These are phyloP conservation scores for Drosophila yooni DNA, from an alignment of 2,888 invertebrate genomes.

Conservation along the genomic window DNA sequence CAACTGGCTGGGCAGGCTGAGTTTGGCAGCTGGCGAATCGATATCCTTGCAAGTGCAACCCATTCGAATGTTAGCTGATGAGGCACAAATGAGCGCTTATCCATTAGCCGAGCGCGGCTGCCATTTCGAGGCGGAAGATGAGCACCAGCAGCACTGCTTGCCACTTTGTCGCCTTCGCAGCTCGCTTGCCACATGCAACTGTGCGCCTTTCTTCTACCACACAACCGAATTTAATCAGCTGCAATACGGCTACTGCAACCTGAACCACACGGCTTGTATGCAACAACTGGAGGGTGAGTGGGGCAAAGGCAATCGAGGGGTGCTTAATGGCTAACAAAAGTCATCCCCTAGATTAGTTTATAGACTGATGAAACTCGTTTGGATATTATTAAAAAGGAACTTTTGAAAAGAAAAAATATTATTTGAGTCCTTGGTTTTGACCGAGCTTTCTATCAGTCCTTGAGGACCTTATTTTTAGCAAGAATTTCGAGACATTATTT, in stretches of 20 bases:
- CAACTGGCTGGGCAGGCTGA: conserved; percentile 56
- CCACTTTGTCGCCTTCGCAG: conserved; percentile 65
- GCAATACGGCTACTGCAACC: conserved; percentile 62
- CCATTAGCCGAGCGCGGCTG: conserved; percentile 66
- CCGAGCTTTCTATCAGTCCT: background rate
- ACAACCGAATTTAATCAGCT: conserved; percentile 5
- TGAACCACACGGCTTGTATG: conserved; percentile 70
- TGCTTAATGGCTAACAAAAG: background rate
- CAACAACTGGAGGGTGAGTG: conserved; percentile 67
- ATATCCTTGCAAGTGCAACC: conserved; percentile 51
- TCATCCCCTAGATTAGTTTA: background rate
- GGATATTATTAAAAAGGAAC: too few species aligned
- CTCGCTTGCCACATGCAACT: conserved; percentile 66
- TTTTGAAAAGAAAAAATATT: background rate
- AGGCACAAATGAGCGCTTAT: conserved; percentile 46
- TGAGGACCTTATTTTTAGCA: background rate
- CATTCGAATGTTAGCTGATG: conserved; percentile 48
- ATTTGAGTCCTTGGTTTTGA: background rate
- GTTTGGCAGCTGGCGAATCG: conserved; percentile 59
- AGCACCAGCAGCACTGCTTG: conserved; percentile 65
- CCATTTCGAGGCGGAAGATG: conserved; percentile 69
- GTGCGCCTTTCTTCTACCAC: conserved; percentile 63
- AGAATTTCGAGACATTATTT: too few species aligned
- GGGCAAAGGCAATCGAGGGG: background rate
- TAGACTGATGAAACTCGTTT: background rate